Evolutionary conservation across 2,888 invertebrate genomes (phyloP).

Genomic region (Tortrix viridana): DNA sequence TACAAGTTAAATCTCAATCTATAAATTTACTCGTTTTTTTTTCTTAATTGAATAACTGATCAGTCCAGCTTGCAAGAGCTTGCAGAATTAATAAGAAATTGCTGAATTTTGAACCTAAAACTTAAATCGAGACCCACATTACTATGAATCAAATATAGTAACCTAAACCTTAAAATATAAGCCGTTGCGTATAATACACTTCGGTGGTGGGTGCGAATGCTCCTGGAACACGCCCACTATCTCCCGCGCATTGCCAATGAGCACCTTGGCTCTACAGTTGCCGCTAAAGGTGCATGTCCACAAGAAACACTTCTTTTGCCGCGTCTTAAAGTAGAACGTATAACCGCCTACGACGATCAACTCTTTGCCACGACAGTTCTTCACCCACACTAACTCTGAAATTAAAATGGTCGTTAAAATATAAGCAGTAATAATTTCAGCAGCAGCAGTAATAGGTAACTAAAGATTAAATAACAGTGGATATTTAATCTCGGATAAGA

Average conservation of each 20-base stretch:
- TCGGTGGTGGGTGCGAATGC: background rate
- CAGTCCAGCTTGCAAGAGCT: too few species aligned
- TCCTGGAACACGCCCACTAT: background rate
- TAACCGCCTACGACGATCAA: slow-evolving; percentile 38
- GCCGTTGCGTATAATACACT: slow-evolving; percentile 19
- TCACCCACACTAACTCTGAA: background rate
- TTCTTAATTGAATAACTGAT: too few species aligned
- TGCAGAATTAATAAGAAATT: too few species aligned
- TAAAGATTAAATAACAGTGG: too few species aligned
- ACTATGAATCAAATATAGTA: background rate
- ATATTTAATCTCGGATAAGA: too few species aligned
- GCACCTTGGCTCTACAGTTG: slow-evolving; percentile 40
- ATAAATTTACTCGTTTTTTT: too few species aligned
- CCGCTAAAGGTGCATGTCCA: slow-evolving; percentile 24
- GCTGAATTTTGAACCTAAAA: too few species aligned
- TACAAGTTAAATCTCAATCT: too few species aligned
- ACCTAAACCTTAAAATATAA: slow-evolving; percentile 15
- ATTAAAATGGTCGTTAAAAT: slow-evolving; percentile 1
- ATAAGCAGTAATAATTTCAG: background rate
- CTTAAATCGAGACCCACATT: too few species aligned
- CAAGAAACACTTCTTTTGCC: slow-evolving; percentile 7
- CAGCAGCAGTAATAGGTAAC: too few species aligned
- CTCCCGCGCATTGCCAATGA: background rate
- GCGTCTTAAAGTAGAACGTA: slow-evolving; percentile 35
- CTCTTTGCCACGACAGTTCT: background rate